Evolutionary conservation across 1,140 invertebrate species (phyloP), one percentile per base, ranked within the genome.

Genomic region (Drosophila cardini): DNA sequence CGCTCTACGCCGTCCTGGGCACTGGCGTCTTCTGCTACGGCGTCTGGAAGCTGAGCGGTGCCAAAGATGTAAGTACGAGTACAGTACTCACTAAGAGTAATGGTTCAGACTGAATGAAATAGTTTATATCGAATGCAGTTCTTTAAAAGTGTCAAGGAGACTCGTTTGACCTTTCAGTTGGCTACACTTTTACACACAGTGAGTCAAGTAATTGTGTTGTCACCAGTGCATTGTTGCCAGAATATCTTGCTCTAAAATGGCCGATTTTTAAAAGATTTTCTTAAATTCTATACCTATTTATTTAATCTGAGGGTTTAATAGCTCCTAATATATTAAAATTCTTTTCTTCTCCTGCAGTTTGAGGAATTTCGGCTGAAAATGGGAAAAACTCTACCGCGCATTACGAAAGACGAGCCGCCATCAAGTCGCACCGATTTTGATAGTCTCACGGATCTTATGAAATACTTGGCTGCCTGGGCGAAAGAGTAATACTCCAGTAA

Each of bases 21-120:
- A 97, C 97, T 76, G 94, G 96, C 10, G 86, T 96, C 48, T 92
- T 98, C 60, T 97, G 96, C 91, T 98, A 96, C 92, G 94, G 94
- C 9, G 95, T 98, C 62, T 98, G 97, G 96, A 98, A 98, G 93
- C 78, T 97, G 6, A 95, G 97, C 34, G 97, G 97, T 70, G 97
- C 96, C 32, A 94, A 95, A 78, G 94, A 96, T 94, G 95, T 96
- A 90, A 93, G 64, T 69, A 30, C 8, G 4, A 11, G 10, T 8
- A n/a, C 21, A 26, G 21, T 26, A 26, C 0, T 26, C 21, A 26
- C 21, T 26, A 26, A 26, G 4, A 26, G 1, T 26, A 5, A 26
- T 26, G 21, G 21, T n/a, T n/a, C n/a, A n/a, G n/a, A n/a, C n/a
- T n/a, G n/a, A n/a, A n/a, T n/a, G n/a, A n/a, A n/a, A n/a, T n/a